phyloP scores from a whole-genome alignment of 2,113 vertebrate species.

The Acinonyx jubatus region DNA sequence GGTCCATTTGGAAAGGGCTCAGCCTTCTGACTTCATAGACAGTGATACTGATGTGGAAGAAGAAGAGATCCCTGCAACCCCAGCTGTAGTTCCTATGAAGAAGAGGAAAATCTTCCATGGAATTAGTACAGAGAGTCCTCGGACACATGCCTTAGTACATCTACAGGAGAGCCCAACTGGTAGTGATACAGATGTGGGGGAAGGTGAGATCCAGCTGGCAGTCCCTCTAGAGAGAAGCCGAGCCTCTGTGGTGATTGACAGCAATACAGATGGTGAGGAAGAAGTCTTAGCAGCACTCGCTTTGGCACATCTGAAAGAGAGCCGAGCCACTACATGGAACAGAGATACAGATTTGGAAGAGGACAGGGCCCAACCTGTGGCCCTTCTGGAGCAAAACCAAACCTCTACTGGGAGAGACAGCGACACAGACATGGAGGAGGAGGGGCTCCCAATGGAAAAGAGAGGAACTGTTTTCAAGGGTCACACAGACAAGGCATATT shows the following conservation, averaged over 20 bases:
- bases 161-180: neutral
- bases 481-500: neutral
- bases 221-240: neutral
- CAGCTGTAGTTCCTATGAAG: neutral
- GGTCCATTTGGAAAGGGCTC: neutral
- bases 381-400: neutral
- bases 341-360: conserved; percentile 8
- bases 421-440: conserved; percentile 1
- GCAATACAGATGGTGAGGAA: conserved; percentile 49
- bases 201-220: neutral
- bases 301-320: conserved; percentile 63
- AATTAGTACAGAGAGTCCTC: neutral
- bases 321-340: neutral
- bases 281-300: conserved; percentile 61
- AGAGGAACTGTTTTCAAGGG: neutral
- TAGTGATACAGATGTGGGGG: neutral
- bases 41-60: conserved; percentile 64
- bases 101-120: neutral
- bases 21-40: neutral
- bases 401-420: conserved; percentile 6
- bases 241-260: neutral
- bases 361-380: neutral
- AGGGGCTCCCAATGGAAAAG: neutral
- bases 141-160: neutral
- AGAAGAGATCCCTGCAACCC: neutral